These are phyloP conservation scores for Blomia tropicalis DNA, from an alignment of 2,888 invertebrate genomes.

Conservation along the genomic window DNA sequence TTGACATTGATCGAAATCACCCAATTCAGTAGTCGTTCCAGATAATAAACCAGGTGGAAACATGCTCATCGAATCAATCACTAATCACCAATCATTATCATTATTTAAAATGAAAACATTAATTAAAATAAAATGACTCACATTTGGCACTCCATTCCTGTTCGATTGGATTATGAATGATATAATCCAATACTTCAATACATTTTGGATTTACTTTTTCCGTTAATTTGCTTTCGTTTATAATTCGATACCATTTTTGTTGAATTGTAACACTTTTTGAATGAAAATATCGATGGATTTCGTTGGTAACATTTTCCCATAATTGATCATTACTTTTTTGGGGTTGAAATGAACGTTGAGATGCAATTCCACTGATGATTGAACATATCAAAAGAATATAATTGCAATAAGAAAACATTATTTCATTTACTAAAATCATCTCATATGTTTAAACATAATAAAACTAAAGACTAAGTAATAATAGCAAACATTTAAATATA, in stretches of 20 bases:
- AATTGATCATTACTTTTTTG: neutral
- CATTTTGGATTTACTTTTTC: neutral
- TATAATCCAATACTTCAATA: neutral
- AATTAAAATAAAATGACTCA: neutral
- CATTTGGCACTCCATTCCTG: conserved; percentile 3
- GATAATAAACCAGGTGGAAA: conserved; percentile 20
- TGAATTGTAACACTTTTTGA: neutral
- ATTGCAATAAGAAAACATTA: too few species aligned
- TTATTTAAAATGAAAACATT: neutral
- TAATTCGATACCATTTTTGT: neutral
- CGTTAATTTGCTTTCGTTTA: neutral
- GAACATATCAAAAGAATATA: too few species aligned
- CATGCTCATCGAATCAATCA: conserved; percentile 21
- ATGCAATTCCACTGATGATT: too few species aligned
- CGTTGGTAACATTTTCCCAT: neutral
- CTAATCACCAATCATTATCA: too few species aligned
- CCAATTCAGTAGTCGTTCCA: conserved; percentile 23
- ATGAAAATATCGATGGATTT: neutral
- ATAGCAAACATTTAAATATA: too few species aligned
- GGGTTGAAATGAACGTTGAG: too few species aligned
- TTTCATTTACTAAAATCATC: too few species aligned
- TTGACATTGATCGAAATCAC: conserved; percentile 24
- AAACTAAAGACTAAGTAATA: too few species aligned
- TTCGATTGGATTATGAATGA: neutral
- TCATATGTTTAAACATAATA: too few species aligned